Base-by-base conservation (phyloP, 2,888 invertebrate species). In the Napeogenes sylphis region DNA sequence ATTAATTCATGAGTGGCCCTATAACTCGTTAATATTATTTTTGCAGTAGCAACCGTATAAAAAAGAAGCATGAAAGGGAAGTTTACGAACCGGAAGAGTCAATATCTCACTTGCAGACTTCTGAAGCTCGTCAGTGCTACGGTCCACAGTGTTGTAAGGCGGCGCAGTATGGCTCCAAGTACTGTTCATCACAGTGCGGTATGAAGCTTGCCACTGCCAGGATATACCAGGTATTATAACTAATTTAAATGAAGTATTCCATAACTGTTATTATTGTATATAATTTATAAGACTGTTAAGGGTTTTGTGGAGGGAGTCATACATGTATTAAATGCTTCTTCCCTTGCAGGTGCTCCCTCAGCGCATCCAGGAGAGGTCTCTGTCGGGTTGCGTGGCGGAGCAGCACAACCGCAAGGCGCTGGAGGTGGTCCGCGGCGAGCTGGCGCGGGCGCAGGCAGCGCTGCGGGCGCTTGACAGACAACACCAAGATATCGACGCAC, bases 151-250 rank as follows among this genome's bases (percentile, higher is more conserved):
- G 99, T 82, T 92, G 92, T 0, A 93, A 94, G 63, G 93, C 94
- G 47, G 96, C 98, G 0, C 91, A 95, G 13, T 92, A 83, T 68
- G 94, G 93, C 47, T 98, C 97, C 65, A 99, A 99, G 85, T 99
- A 99, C 79, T 99, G 99, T 79, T 95, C 96, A 6, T 94, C 98
- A 69, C 94, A 95, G 69, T 99, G 99, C 81, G 99, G 99, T 0
- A 92, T 97, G 76, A 94, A 95, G 75, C 90, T 99, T 35, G 98
- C 99, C 0, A 95, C 95, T 0, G 94, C 94, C 55, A 91, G 97
- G 73, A 96, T 97, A 70, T 95, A 95, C 75, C 95, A 96, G 88
- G 96, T 94, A 70, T 76, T 51, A 12, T 12, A 56, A 12, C 10
- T 53, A 12, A 12, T 10, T 47, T 14, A 6, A 6, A 47, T 21